Percentiles rank a stretch among this genome's conserved stretches.
Evolutionary conservation across 1,140 invertebrate genomes (phyloP).

Genomic region (Venturia canescens): DNA sequence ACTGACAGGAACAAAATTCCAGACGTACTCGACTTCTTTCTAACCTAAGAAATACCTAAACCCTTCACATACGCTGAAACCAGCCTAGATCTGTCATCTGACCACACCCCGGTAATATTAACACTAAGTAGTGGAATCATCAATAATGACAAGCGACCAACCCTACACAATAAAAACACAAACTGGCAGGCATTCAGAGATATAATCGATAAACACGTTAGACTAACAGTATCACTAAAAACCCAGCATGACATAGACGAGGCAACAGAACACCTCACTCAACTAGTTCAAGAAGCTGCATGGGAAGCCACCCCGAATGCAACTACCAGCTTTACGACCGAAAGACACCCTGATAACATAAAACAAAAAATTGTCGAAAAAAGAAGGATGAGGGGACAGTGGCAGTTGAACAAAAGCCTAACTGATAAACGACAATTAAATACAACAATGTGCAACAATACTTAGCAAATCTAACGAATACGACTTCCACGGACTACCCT

Average conservation of each 20-base stretch:
- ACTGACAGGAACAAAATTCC: conserved; percentile 63
- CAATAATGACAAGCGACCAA: background rate
- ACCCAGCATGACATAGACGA: conserved; percentile 39
- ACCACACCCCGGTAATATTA: conserved; percentile 54
- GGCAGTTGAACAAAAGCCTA: too few species aligned
- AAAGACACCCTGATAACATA: too few species aligned
- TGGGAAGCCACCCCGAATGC: too few species aligned
- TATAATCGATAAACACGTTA: background rate
- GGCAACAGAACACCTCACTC: too few species aligned
- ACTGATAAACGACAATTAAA: too few species aligned
- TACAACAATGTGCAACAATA: too few species aligned
- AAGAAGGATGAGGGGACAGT: too few species aligned
- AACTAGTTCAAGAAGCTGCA: too few species aligned
- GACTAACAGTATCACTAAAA: background rate
- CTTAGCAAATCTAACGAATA: too few species aligned
- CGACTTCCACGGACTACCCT: conserved; percentile 31
- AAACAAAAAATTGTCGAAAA: too few species aligned
- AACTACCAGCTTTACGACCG: too few species aligned
- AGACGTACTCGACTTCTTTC: conserved; percentile 67
- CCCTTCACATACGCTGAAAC: conserved; percentile 47
- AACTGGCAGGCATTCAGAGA: conserved; percentile 36
- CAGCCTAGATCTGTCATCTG: conserved; percentile 50
- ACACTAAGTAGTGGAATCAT: conserved; percentile 46
- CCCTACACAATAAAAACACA: conserved; percentile 45
- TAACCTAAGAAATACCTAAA: conserved; percentile 26